Base-by-base conservation (phyloP, 53 echinoderm and acorn worm species). In the Antedon mediterranea region DNA sequence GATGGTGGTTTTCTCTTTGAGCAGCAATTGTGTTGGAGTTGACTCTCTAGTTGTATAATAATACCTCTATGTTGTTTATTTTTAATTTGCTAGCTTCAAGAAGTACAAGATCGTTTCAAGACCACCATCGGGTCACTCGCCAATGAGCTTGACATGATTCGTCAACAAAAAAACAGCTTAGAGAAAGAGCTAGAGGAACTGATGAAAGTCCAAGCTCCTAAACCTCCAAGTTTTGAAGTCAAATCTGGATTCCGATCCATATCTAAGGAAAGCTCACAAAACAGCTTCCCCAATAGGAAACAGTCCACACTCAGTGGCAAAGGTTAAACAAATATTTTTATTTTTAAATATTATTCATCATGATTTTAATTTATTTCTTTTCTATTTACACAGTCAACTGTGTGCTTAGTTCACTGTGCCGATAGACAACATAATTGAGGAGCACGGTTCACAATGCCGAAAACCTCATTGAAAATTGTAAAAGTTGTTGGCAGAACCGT, bases 71-170 rank as follows among this genome's bases (percentile, higher is more conserved):
- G 75, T 32, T 78, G 72, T 29, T 37, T 11, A 37, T 4, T 4
- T 37, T 37, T 37, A 37, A 37, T 37, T 37, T 57, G 57, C 3
- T 83, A 95, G 95, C 78, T 95, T 33, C 85, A 83, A 31, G 80
- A 83, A 0, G 82, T 83, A 29, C 95, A 95, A 79, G 95, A 91
- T 42, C 80, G 84, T 29, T 95, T 95, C 78, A 89, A 87, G 72
- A 87, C 89, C 79, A 95, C 95, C 75, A 95, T 95, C 44, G 88
- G 85, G 27, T 78, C 95, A 29, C 78, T 95, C 31, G 83, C 87
- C 76, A 89, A 82, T 0, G 95, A 95, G 75, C 88, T 95, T 28
- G 85, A 87, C n/a, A 87, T 89, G 89, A 91, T 95, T 32, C 76
- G 91, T 11, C 91, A 89, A 43, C 95, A 95, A 76, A 89, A 86